Evolutionary conservation across 2,797 vertebrate genomes (phyloP), one percentile per base, ranked within the genome.

Genomic region (Miopithecus talapoin): DNA sequence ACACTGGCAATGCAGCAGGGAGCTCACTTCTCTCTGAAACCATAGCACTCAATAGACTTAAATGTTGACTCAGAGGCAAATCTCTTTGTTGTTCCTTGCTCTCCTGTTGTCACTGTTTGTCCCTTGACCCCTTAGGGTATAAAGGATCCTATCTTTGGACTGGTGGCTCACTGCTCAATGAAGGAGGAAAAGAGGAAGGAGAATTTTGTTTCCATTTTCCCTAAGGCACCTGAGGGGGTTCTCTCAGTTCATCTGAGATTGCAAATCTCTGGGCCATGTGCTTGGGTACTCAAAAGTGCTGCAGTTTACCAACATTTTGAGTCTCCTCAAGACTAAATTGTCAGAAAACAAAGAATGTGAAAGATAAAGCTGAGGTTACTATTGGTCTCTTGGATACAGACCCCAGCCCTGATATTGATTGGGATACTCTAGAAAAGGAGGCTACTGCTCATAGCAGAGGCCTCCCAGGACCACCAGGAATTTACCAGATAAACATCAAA

Each of bases 341-440:
- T 79, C 59, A 61, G 3, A 70, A 79, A 89, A 43, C 8, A 85
- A 94, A 90, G 9, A 70, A 59, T n/a, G 81, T 70, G 39, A 86
- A 95, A 68, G 43, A 33, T 55, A 81, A 81, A 91, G 26, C 30
- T 24, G 6, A 85, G 4, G 33, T 24, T 70, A 39, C 9, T 30
- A 13, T 81, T 86, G 57, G 7, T 80, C 30, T 55, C 7, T 26
- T 70, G n/a, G 21, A 36, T 64, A 39, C 33, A 48, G 57, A 88
- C 4, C 2, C 2, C 55, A 85, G 46, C 5, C 59, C 50, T 57
- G 46, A 41, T 19, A 24, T 24, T 79, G 43, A 22, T 33, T 74
- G 13, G 6, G 14, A 36, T 30, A 81, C 16, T n/a, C 16, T 33
- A 76, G 22, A n/a, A 64, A 78, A 39, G 53, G 4, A 74, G 33